These are phyloP conservation scores for Eidolon dupreanum DNA, from an alignment of 2,797 vertebrate genomes.

Conservation along the genomic window DNA sequence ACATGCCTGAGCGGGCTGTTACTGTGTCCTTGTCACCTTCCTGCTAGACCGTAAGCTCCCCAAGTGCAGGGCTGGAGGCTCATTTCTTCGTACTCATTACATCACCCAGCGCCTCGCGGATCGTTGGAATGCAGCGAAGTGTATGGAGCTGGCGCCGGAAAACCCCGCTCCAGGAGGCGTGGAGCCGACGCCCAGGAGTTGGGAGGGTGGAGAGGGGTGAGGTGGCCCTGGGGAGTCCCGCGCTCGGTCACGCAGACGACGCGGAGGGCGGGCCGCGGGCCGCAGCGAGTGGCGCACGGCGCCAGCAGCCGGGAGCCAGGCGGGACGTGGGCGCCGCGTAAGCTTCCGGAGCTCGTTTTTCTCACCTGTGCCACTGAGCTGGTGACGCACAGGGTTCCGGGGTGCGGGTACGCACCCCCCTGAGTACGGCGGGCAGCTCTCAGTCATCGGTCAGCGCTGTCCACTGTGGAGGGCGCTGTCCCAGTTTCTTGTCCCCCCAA, in stretches of 20 bases:
- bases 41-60: not conserved
- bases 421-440: not conserved
- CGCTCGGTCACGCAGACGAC: too few relatives aligned
- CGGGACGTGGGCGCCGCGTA: not conserved
- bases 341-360: not conserved
- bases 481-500: too few relatives aligned
- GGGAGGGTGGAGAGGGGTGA: fast-evolving
- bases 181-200: not conserved
- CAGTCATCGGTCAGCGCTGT: too few relatives aligned
- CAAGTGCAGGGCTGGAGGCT: not conserved
- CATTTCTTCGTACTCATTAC: not conserved
- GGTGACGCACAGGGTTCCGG: not conserved
- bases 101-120: not conserved
- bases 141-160: not conserved
- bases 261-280: too few relatives aligned
- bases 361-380: not conserved
- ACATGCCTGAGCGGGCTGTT: too few relatives aligned
- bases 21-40: not conserved
- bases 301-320: not conserved
- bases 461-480: too few relatives aligned
- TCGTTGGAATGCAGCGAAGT: not conserved
- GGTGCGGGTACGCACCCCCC: not conserved
- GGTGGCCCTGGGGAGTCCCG: not conserved
- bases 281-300: not conserved
- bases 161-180: not conserved